Base-by-base conservation (phyloP, 2,888 invertebrate species). In the Drosophila paramelanica region DNA sequence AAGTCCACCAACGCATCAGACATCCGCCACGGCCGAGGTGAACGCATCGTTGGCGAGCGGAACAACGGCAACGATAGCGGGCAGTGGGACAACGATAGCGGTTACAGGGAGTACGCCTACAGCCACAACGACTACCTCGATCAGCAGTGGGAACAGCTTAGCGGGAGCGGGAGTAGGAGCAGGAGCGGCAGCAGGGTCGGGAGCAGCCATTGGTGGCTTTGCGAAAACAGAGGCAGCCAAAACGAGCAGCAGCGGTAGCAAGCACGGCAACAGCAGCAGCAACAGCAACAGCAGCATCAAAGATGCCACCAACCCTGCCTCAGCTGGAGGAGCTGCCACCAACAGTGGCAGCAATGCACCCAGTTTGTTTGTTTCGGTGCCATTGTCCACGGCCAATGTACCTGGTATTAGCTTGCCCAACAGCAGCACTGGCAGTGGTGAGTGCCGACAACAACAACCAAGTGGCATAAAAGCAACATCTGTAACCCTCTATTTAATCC, bases 361-460 rank as follows among this genome's bases (percentile, higher is more conserved):
- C 36, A 94, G 94, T 91, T 93, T 95, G 75, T 94, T 94, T 53
- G 95, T 95, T 20, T 95, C 95, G 25, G 95, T 95, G 74, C 95
- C 95, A 70, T 90, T 95, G 71, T 93, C 94, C 66, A 92, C 92
- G 52, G 92, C 93, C 58, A 92, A 91, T 89, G 91, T 92, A 92
- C 92, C 92, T 92, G 93, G 92, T 73, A 89, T 93, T 60, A 93
- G 90, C 89, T 82, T 93, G 81, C 92, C 91, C 62, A 67, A 72
- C 66, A 82, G 41, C 68, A 78, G 75, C 69, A 68, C 52, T 79
- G 47, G 51, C 60, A 49, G 81, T 61, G 79, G 88, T 81, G 51
- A 83, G 64, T 73, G 74, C 25, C 1, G 11, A 13, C 23, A 49
- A 7, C 3, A 13, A 38, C 31, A n/a, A 13, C 23, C 31, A 8